Base-by-base conservation (phyloP, 2,113 vertebrate species). In the Oostethus manadensis region DNA sequence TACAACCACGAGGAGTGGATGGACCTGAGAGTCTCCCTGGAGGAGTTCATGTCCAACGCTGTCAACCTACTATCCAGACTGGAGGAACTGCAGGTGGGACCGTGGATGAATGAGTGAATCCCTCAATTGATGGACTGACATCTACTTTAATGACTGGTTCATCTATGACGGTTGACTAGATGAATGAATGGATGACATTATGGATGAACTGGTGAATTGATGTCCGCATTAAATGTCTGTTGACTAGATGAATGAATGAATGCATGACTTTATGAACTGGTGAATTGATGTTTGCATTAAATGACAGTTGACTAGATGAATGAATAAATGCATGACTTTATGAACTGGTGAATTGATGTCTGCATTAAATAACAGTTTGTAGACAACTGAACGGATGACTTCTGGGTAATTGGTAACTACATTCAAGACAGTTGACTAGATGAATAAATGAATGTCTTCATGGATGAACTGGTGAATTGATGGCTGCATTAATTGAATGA, bases 1-100 rank as follows among this genome's bases (percentile, higher is more conserved):
- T 99, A 98, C 80, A 93, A 98, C 87, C 96, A 99, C 0, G 96
- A 98, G 48, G 95, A 98, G 74, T 99, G 97, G 97, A 94, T 99
- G 55, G 96, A 98, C 55, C 79, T 98, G 38, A 90, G 96, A 0
- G 91, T 96, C 45, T 93, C 96, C 15, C 75, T 98, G 80, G 97
- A 99, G 87, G 96, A 98, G 79, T 98, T 99, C 86, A 94, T 98
- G 83, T 91, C 92, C 86, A 98, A 90, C 0, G 97, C 94, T 0
- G 89, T 93, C 71, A 96, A 99, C 87, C 90, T 99, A 60, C 88
- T 99, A 23, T 94, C 94, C 0, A 91, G 94, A 63, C 89, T 98
- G 26, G 97, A 98, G 84, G 96, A 99, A 81, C 88, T 98, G 51
- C 97, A 91, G 85, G 87, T 84, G 18, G 8, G 58, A 55, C 4